A percentile compares a stretch with the other conserved stretches of the same genome.
Evolutionary conservation across 1,140 invertebrate species (phyloP).

Genomic region (Cydia strobilella): DNA sequence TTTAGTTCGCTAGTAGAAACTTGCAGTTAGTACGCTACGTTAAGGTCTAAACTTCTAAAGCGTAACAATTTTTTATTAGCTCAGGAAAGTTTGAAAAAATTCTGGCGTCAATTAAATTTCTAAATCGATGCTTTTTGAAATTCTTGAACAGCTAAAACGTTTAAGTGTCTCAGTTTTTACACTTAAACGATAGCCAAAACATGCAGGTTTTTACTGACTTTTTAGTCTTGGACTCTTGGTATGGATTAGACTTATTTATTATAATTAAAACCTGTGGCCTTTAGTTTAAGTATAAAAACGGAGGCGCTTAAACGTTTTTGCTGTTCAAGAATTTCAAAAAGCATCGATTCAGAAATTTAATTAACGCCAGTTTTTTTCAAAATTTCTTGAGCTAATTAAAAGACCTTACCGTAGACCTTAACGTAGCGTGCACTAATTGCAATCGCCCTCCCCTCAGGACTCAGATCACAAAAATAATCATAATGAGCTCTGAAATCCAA

Average conservation of each 20-base stretch:
- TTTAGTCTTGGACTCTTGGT: too few relatives aligned
- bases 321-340: neutral
- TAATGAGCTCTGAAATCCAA: constrained; percentile 22
- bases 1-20: too few relatives aligned
- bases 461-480: constrained; percentile 17
- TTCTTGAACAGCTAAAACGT: too few relatives aligned
- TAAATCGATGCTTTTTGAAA: neutral
- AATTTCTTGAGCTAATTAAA: neutral
- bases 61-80: neutral
- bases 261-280: neutral
- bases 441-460: neutral
- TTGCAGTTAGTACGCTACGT: constrained; percentile 19
- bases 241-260: neutral
- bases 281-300: neutral
- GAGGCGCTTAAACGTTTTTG: neutral
- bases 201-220: too few relatives aligned
- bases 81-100: neutral
- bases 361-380: neutral
- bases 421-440: constrained; percentile 25
- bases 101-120: neutral
- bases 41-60: too few relatives aligned
- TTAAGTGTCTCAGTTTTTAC: too few relatives aligned
- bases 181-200: too few relatives aligned
- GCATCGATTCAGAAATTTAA: neutral
- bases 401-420: constrained; percentile 6